Evolutionary conservation across 1,140 invertebrate genomes (phyloP), one percentile per base, ranked within the genome.

Genomic region (Drosophila pachea): DNA sequence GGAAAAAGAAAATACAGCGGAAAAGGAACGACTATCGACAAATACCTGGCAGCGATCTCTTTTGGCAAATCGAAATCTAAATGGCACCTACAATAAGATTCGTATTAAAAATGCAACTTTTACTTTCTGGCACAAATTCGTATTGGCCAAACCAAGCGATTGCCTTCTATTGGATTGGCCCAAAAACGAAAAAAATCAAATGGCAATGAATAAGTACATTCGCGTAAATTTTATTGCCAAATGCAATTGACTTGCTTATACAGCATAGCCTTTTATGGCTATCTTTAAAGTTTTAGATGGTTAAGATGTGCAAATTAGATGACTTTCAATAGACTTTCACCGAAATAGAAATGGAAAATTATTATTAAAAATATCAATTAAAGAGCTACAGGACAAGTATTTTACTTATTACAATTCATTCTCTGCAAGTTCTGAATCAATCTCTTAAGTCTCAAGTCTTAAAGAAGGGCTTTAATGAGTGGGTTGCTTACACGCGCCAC

Each of bases 1-100:
- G 40, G 48, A 16, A 53, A 45, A 69, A 62, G 68, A 42, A 29
- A 14, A 53, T 45, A 38, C 32, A 47, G 22, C 22, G 22, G 22
- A 55, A 22, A 49, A 62, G 22, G 31, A 38, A 32, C 63, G 70
- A 60, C 50, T 66, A 65, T 79, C 74, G 60, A 48, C 65, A 84
- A 84, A 84, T 84, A 84, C 81, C 79, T 84, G 79, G 81, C 79
- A 84, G 68, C 63, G 73, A 66, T 76, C 72, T 58, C 40, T 53
- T 48, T 73, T 86, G 73, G 66, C 76, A 73, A 74, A 76, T 76
- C 74, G 59, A 62, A 52, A 36, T 31, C 8, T 16, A 40, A 65
- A 65, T 16, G 64, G 47, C 53, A 68, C 66, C 61, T 65, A 68
- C 36, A 11, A 65, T 56, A 66, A 38, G 47, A 32, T 45, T 9